These are phyloP conservation scores for Macrocentrus cingulum DNA, from an alignment of 1,140 invertebrate genomes.

Conservation along the genomic window DNA sequence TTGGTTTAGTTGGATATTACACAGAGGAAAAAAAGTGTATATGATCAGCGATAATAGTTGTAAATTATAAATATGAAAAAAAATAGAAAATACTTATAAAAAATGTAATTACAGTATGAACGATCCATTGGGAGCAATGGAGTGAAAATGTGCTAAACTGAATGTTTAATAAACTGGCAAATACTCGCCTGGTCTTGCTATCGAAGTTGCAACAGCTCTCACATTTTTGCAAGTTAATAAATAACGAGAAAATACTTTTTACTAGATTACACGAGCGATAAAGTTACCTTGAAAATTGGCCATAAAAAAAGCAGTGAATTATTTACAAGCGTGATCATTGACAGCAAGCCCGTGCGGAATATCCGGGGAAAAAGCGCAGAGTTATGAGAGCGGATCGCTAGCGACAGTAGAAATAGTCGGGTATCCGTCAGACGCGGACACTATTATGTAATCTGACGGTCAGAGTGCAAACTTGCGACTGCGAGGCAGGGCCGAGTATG, in stretches of 20 bases:
- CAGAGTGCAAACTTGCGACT: conserved; percentile 10
- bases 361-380: too few species aligned
- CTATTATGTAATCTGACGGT: conserved; percentile 19
- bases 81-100: neutral
- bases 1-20: neutral
- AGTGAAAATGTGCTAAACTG: neutral
- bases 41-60: neutral
- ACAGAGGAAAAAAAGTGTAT: neutral
- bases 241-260: too few species aligned
- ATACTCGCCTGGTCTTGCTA: too few species aligned
- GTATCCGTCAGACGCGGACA: conserved; percentile 11
- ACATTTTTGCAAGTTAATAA: too few species aligned
- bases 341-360: too few species aligned
- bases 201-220: too few species aligned
- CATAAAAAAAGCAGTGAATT: too few species aligned
- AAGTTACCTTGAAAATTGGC: too few species aligned
- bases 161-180: too few species aligned
- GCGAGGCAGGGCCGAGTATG: conserved; percentile 33
- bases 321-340: too few species aligned
- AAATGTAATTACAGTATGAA: neutral
- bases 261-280: too few species aligned
- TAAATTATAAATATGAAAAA: neutral
- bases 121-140: neutral
- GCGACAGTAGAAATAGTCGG: neutral
- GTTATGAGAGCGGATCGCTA: too few species aligned